Conservation (phyloP, 2,797 vertebrate genomes). For the Schizopygopsis pylzovi region DNA sequence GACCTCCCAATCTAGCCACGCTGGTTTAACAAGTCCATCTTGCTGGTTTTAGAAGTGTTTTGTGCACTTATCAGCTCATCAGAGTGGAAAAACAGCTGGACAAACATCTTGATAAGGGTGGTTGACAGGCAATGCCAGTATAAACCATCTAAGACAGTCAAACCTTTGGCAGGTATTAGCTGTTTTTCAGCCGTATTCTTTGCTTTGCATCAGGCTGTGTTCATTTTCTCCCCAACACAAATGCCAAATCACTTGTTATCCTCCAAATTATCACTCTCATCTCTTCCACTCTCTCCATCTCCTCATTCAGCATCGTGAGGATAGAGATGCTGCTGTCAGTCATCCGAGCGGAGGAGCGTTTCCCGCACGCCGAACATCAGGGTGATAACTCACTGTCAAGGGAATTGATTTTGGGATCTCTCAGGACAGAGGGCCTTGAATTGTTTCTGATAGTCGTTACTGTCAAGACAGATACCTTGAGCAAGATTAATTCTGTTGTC, state of each 20-base stretch:
- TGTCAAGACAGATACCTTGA: slow-evolving; percentile 16
- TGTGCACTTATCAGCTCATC: background rate
- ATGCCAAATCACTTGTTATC: background rate
- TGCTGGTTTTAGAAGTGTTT: background rate
- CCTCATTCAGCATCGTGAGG: background rate
- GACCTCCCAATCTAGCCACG: background rate
- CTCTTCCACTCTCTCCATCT: slow-evolving; percentile 1
- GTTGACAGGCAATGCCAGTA: background rate
- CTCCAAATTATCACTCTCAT: background rate
- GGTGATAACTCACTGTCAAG: slow-evolving; percentile 39
- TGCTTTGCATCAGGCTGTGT: background rate
- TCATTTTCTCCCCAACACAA: background rate
- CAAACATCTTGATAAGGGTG: background rate
- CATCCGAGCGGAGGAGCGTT: background rate
- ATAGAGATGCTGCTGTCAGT: slow-evolving; percentile 24
- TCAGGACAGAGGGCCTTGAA: slow-evolving; percentile 16
- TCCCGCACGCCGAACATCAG: background rate
- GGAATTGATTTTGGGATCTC: slow-evolving; percentile 36
- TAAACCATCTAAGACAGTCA: background rate
- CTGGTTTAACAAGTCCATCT: background rate
- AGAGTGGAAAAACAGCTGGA: background rate
- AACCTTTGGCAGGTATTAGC: background rate
- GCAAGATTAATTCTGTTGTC: slow-evolving; percentile 33
- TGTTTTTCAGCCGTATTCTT: background rate
- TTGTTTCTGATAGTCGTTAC: slow-evolving; percentile 23